Percentiles rank a stretch among this genome's conserved stretches.
Evolutionary conservation across 2,113 vertebrate species (phyloP).

Genomic region (Anguilla japonica): DNA sequence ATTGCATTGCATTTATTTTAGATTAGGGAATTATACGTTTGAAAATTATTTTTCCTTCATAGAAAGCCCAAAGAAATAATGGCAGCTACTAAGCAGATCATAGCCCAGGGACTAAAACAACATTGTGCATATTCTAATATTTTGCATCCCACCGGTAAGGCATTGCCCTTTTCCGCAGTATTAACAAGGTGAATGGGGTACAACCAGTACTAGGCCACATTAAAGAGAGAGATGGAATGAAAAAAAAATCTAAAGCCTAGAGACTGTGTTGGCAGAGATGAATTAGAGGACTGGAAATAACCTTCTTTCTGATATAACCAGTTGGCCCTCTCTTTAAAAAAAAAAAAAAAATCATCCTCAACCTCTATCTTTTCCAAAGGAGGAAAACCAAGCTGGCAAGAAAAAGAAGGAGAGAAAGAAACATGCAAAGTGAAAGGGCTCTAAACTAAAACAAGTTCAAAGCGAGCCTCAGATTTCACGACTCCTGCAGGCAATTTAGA

Average conservation of each 20-base stretch:
- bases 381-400: slow-evolving; percentile 17
- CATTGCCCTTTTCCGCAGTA: not conserved
- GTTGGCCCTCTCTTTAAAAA: slow-evolving; percentile 50
- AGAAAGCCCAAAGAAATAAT: not conserved
- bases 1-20: not conserved
- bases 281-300: slow-evolving; percentile 72
- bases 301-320: slow-evolving; percentile 57
- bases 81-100: not conserved
- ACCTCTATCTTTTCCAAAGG: slow-evolving; percentile 39
- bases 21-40: not conserved
- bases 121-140: slow-evolving; percentile 8
- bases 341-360: slow-evolving; percentile 25
- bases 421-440: slow-evolving; percentile 30
- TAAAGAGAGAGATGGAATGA: slow-evolving; percentile 46
- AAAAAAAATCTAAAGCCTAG: slow-evolving; percentile 48
- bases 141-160: slow-evolving; percentile 2
- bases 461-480: slow-evolving; percentile 43
- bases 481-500: slow-evolving; percentile 53
- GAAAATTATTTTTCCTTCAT: not conserved
- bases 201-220: slow-evolving; percentile 48
- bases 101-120: not conserved
- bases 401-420: slow-evolving; percentile 19
- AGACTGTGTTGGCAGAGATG: slow-evolving; percentile 70
- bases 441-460: slow-evolving; percentile 43
- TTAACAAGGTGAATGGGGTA: slow-evolving; percentile 54